Base-by-base conservation (phyloP, 2,888 invertebrate genomes). In the Tanytarsus gracilentus region DNA sequence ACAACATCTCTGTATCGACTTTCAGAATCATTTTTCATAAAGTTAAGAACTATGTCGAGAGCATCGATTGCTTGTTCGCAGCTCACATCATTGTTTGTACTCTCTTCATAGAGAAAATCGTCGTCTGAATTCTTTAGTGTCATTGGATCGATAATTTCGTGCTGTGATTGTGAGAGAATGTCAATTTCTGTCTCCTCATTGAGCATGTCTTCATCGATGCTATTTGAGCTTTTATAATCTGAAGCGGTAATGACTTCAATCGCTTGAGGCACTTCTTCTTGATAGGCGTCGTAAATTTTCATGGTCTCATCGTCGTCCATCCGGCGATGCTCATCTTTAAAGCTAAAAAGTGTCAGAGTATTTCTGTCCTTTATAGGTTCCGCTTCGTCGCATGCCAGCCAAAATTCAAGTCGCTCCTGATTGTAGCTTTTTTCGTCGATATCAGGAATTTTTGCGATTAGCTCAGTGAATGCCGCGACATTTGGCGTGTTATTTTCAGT, bases 21-120 rank as follows among this genome's bases (percentile, higher is more conserved):
- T 7, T 60, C 60, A 3, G 60, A 6, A 25, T 60, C 60, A 49
- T 33, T 60, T 18, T 60, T 60, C 60, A 60, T 60, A 26, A 50
- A 60, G 26, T 50, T 60, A 3, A 60, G 26, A 5, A 60, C 14
- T 9, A 33, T 49, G 7, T 50, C 23, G 7, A 60, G 36, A 8
- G 60, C 27, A 25, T 60, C 60, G 2, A 60, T 14, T 6, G 60
- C 60, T 26, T 60, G 60, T 23, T 60, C 50, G 18, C 60, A 60
- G 3, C 50, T 60, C 3, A 60, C 50, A 6, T 33, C 60, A 18
- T 18, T 18, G 30, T 26, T 25, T 18, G 9, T 50, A 8, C 33
- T n/a, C 16, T 60, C 60, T 3, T 60, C 60, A 27, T 58, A 25
- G 2, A 36, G 21, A 30, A 52, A 11, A 18, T 26, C 21, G 7